A percentile compares a stretch with the other conserved stretches of the same genome.
Conservation (phyloP, 53 echinoderm and acorn worm genomes). For the Astropecten irregularis region DNA sequence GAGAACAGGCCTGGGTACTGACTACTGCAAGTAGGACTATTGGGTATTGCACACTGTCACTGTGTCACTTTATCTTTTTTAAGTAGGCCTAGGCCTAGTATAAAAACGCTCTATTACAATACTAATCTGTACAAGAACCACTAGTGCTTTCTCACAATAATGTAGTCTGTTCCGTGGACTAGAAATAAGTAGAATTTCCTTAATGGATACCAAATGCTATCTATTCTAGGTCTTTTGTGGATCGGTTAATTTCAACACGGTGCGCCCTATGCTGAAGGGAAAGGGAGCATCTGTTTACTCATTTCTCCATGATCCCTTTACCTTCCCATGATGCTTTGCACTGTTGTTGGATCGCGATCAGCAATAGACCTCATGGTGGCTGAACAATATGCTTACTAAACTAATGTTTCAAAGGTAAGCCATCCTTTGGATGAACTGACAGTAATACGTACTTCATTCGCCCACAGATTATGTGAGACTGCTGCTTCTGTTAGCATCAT, state of each 20-base stretch:
- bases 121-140: no score
- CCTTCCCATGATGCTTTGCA: no score
- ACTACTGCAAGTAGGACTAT: background rate
- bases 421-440: background rate
- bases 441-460: background rate
- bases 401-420: background rate
- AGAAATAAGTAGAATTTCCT: no score
- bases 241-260: no score
- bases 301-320: background rate
- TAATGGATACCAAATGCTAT: no score
- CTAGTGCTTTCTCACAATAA: no score
- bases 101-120: background rate
- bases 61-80: background rate
- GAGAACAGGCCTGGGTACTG: background rate
- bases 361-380: background rate
- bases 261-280: background rate
- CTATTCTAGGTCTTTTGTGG: no score
- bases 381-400: background rate
- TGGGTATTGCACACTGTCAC: background rate
- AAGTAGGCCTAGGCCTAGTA: background rate
- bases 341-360: background rate
- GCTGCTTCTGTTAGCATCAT: constrained; percentile 67
- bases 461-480: constrained; percentile 78
- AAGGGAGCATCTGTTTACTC: background rate
- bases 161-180: no score